Evolutionary conservation across 2,888 invertebrate species (phyloP).

Genomic region (Plemyria rubiginata): DNA sequence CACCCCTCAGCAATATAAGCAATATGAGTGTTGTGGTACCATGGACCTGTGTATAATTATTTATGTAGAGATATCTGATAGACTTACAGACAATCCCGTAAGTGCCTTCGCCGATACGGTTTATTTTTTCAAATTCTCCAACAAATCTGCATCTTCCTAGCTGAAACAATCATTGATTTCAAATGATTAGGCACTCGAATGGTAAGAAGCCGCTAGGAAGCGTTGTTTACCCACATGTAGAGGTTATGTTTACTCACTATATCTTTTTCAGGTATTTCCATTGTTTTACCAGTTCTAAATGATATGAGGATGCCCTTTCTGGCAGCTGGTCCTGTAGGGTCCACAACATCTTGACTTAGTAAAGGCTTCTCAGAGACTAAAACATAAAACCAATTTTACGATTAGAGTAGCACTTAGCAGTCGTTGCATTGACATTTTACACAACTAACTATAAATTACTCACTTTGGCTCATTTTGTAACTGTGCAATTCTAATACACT

Average conservation of each 20-base stretch:
- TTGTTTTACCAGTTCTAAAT: slow-evolving; percentile 91
- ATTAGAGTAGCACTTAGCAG: not conserved
- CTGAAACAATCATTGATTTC: slow-evolving; percentile 72
- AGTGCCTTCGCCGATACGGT: slow-evolving; percentile 98
- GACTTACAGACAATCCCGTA: slow-evolving; percentile 98
- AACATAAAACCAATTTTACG: slow-evolving; percentile 36
- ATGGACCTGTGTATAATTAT: not conserved
- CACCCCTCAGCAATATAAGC: no score
- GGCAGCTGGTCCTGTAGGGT: slow-evolving; percentile 92
- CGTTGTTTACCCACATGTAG: slow-evolving; percentile 36
- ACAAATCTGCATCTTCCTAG: slow-evolving; percentile 96
- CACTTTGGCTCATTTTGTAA: slow-evolving; percentile 69
- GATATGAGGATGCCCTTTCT: slow-evolving; percentile 93
- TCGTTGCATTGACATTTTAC: no score
- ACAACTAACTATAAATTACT: slow-evolving; percentile 35
- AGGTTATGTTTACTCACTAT: slow-evolving; percentile 86
- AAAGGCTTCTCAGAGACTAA: slow-evolving; percentile 76
- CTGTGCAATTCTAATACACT: not conserved
- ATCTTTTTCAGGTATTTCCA: slow-evolving; percentile 94
- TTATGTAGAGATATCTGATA: not conserved
- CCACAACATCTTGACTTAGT: slow-evolving; percentile 78
- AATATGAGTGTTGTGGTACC: not conserved
- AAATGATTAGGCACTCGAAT: not conserved
- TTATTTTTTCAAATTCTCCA: slow-evolving; percentile 98
- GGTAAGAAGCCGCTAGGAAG: not conserved